Evolutionary conservation across 2,888 invertebrate genomes (phyloP).

Genomic region (Xylocampa areola): DNA sequence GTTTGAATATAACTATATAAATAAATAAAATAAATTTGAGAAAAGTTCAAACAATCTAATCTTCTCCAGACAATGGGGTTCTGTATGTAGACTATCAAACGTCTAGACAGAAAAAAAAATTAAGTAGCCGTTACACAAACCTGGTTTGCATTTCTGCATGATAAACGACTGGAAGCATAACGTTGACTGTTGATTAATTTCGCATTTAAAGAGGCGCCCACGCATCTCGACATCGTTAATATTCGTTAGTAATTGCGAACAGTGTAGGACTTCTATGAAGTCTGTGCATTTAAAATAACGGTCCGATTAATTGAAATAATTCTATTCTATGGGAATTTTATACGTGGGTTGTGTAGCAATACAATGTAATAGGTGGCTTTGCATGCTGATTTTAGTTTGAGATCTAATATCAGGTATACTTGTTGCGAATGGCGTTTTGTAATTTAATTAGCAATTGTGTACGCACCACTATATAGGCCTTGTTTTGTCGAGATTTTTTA

Average conservation of each 20-base stretch:
- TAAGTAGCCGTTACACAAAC: slow-evolving; percentile 34
- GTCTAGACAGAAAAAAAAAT: slow-evolving; percentile 41
- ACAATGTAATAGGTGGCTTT: slow-evolving; percentile 16
- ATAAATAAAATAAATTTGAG: too few relatives aligned
- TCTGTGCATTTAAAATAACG: slow-evolving; percentile 27
- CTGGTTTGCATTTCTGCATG: slow-evolving; percentile 52
- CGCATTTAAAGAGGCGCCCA: slow-evolving; percentile 44
- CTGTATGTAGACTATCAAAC: slow-evolving; percentile 12
- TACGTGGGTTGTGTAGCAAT: slow-evolving; percentile 36
- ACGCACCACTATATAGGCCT: background rate
- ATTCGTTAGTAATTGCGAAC: too few relatives aligned
- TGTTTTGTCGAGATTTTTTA: background rate
- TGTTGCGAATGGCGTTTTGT: slow-evolving; percentile 12
- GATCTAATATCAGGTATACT: slow-evolving; percentile 15
- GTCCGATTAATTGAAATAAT: slow-evolving; percentile 27
- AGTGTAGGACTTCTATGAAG: slow-evolving; percentile 9
- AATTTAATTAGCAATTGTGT: slow-evolving; percentile 19
- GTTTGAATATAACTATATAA: too few relatives aligned
- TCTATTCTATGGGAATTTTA: slow-evolving; percentile 29
- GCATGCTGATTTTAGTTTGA: slow-evolving; percentile 5
- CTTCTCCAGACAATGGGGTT: slow-evolving; percentile 20
- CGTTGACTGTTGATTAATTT: slow-evolving; percentile 37
- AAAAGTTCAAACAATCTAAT: slow-evolving; percentile 22
- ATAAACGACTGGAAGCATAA: slow-evolving; percentile 28
- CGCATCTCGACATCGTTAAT: slow-evolving; percentile 4